Base-by-base conservation (phyloP, 2,888 invertebrate species). In the Caenorhabditis becei region DNA sequence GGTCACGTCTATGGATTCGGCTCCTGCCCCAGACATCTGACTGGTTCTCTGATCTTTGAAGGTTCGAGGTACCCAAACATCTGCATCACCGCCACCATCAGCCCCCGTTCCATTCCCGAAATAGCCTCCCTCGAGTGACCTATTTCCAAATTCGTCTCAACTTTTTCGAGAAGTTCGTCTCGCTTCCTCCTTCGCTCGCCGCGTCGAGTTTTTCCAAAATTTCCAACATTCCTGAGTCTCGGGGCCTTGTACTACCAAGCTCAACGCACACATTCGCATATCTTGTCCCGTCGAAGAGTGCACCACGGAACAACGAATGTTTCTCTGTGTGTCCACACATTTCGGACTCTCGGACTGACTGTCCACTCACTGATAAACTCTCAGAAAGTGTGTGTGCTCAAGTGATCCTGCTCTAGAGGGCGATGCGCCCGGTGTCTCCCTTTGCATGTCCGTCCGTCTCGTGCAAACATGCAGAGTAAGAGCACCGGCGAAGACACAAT, bases 381-480 rank as follows among this genome's bases (percentile, higher is more conserved):
- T 67, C 65, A 66, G 75, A 67, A 66, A 58, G 47, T 78, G 78
- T 78, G n/a, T n/a, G 71, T 78, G 78, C 78, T 78, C 78, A 78
- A 78, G 78, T 78, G 78, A 78, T 78, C 78, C 77, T 62, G 70
- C 59, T 78, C 59, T 69, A 69, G 59, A 69, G 56, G 63, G 63
- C 58, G 63, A 56, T 58, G 35, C 49, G 11, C 47, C 23, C 58
- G 58, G 54, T 54, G 54, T 54, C 54, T 58, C 37, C 58, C 44
- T 61, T 61, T 44, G 65, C 74, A 66, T 66, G 66, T 74, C 65
- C 61, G 58, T 58, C 71, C 62, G 28, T 65, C 59, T 51, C 51
- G 66, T 61, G 75, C 75, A 77, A 77, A 77, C 67, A 77, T 58
- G 74, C 41, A 32, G 16, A 41, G 41, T 41, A 41, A 41, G 51